Evolutionary conservation across 2,888 invertebrate genomes (phyloP), one percentile per base, ranked within the genome.

Genomic region (Tolmerus cingulatus): DNA sequence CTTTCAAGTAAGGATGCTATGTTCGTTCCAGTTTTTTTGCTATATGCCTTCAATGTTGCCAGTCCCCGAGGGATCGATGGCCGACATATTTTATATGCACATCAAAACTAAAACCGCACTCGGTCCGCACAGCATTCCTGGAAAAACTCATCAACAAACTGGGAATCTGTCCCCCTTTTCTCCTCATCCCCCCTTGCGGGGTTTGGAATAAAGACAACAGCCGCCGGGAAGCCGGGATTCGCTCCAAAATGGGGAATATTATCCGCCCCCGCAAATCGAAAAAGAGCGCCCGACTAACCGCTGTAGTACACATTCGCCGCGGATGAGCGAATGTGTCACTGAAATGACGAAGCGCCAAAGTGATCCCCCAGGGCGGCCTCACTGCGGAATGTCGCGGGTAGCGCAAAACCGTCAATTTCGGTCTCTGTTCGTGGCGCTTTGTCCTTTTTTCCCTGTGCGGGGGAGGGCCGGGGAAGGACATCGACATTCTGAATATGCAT

Each of bases 131-230:
- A 16, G 40, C 43, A 78, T 19, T 78, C 78, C 37, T 40, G 43
- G 78, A 78, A 78, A 78, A 78, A 78, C 40, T 78, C 78, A 78
- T 43, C 78, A 78, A 43, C 78, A 66, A 66, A 66, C 66, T 66
- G 27, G 66, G 66, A 23, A 55, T n/a, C 19, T n/a, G 16, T 55
- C 55, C 8, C 55, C 19, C 8, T 7, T n/a, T 4, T n/a, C 19
- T 4, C 57, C 9, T 9, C 1, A 0, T 14, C 1, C 3, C 14
- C 66, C 4, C 27, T 23, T 66, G 12, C 66, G 1, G 12, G 40
- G 23, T 37, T 16, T 9, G 14, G 19, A 78, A 14, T 46, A 43
- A 78, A 78, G 37, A 78, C 23, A 78, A 40, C 40, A 40, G 37
- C 78, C 78, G 37, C 77, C 9, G 77, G 77, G 77, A 77, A 19